A percentile compares a stretch with the other conserved stretches of the same genome.
phyloP scores from a whole-genome alignment of 2,113 vertebrate genomes.

The Alligator sinensis region DNA sequence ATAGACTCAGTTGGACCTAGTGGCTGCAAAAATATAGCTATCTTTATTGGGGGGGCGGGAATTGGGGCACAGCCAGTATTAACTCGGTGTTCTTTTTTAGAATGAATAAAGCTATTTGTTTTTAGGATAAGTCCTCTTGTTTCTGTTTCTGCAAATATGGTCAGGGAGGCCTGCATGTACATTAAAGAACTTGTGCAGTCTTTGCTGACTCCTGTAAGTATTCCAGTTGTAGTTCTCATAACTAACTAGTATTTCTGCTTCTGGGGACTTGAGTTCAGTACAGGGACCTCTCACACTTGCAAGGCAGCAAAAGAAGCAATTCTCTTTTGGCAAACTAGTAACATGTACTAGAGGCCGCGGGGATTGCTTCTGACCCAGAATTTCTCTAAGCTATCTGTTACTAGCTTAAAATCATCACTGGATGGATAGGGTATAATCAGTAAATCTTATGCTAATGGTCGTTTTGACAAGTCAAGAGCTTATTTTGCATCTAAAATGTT shows the following conservation, averaged over 20 bases:
- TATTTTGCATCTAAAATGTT: background rate
- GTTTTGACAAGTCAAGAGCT: background rate
- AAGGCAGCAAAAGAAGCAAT: constrained; percentile 5
- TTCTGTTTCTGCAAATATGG: too few relatives aligned
- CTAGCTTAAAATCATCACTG: background rate
- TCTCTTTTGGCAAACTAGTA: background rate
- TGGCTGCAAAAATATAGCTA: too few relatives aligned
- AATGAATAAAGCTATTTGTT: too few relatives aligned
- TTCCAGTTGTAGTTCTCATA: background rate
- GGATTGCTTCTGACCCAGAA: background rate
- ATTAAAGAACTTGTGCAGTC: too few relatives aligned
- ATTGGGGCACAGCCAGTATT: too few relatives aligned
- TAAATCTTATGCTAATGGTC: background rate
- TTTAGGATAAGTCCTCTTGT: too few relatives aligned
- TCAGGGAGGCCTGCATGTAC: too few relatives aligned
- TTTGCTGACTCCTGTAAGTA: too few relatives aligned
- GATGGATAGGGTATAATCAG: background rate
- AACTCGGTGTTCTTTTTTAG: too few relatives aligned
- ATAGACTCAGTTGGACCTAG: too few relatives aligned
- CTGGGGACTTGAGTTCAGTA: background rate
- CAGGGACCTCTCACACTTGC: background rate
- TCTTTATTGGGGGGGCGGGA: too few relatives aligned
- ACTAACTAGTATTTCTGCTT: background rate
- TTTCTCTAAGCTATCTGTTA: background rate
- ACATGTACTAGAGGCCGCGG: background rate